phyloP scores from a whole-genome alignment of 2,113 vertebrate species.

The Phycodurus eques region DNA sequence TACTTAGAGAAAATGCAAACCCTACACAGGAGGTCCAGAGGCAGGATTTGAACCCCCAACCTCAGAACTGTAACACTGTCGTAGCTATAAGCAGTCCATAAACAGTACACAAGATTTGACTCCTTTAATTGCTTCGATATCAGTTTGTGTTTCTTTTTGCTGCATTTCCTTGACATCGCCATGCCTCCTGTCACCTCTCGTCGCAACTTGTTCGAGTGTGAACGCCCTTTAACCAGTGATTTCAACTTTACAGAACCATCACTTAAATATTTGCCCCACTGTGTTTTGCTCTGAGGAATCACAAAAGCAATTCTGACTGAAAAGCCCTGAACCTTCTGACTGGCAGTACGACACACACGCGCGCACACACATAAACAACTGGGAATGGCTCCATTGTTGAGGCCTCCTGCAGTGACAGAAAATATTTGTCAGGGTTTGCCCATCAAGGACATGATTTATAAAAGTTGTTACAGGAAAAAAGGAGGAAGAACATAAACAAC shows the following conservation, averaged over 20 bases:
- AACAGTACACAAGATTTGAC: background rate
- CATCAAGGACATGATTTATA: slow-evolving; percentile 50
- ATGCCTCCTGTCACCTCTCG: background rate
- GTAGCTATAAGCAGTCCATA: no score
- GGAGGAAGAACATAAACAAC: slow-evolving; percentile 19
- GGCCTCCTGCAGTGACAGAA: slow-evolving; percentile 41
- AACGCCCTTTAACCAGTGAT: background rate
- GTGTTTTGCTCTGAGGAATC: slow-evolving; percentile 19
- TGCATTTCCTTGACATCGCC: background rate
- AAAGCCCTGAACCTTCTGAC: slow-evolving; percentile 23
- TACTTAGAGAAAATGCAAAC: no score
- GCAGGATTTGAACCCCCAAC: no score
- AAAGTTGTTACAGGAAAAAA: slow-evolving; percentile 24
- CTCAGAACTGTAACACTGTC: no score
- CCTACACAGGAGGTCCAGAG: no score
- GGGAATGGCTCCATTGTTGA: slow-evolving; percentile 21
- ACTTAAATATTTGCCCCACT: slow-evolving; percentile 3
- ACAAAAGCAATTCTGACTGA: slow-evolving; percentile 34
- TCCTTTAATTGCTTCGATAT: background rate
- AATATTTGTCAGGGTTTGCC: slow-evolving; percentile 36
- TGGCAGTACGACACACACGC: slow-evolving; percentile 22
- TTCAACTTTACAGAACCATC: background rate
- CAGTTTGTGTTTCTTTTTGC: background rate
- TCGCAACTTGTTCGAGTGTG: background rate
- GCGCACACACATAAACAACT: slow-evolving; percentile 8